Conservation (phyloP, 2,888 invertebrate genomes). For the Chloroclystis v-ata region DNA sequence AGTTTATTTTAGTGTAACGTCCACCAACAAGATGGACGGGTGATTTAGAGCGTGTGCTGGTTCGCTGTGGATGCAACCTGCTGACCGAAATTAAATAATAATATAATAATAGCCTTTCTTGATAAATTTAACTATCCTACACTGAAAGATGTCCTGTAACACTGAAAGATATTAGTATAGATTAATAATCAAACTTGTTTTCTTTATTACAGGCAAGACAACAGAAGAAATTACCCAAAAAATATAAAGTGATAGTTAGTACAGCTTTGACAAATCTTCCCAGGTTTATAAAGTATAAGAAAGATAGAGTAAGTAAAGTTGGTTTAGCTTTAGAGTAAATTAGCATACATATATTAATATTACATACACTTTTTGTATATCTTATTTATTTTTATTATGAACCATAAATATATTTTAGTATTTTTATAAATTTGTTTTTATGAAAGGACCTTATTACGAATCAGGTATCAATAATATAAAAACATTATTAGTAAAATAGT, state of each 20-base stretch:
- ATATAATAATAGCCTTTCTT: too few species aligned
- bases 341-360: too few species aligned
- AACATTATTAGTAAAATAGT: constrained; percentile 36
- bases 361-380: constrained; percentile 6
- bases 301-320: constrained; percentile 53
- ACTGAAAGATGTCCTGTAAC: too few species aligned
- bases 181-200: background rate
- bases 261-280: constrained; percentile 83
- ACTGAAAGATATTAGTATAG: background rate
- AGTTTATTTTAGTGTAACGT: too few species aligned
- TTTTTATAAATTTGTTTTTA: constrained; percentile 12
- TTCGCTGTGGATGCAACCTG: too few species aligned
- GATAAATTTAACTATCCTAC: too few species aligned
- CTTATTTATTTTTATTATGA: constrained; percentile 8
- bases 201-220: constrained; percentile 76
- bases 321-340: constrained; percentile 5
- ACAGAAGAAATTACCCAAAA: constrained; percentile 81
- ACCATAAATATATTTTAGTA: constrained; percentile 15
- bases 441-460: too few species aligned
- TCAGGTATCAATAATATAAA: background rate
- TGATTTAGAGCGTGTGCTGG: too few species aligned
- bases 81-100: too few species aligned
- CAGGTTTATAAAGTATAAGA: constrained; percentile 85
- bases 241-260: constrained; percentile 82
- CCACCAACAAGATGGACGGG: too few species aligned